Percentiles rank a stretch among this genome's conserved stretches.
phyloP scores from a whole-genome alignment of 2,888 invertebrate genomes.

The Pogonocherus hispidulus region DNA sequence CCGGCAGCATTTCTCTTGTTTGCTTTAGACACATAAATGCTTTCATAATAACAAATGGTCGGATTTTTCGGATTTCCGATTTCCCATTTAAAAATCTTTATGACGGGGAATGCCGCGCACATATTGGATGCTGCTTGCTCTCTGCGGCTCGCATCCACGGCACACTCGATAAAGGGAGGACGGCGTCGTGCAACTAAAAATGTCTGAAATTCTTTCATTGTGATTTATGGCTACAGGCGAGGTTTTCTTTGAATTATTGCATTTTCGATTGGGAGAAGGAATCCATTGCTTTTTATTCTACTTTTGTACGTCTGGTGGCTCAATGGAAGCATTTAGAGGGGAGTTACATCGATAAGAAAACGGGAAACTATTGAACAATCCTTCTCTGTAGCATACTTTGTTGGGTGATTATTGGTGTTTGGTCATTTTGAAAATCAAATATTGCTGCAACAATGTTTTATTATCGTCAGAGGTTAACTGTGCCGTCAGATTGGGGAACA shows the following conservation, averaged over 20 bases:
- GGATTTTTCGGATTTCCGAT: conserved; percentile 50
- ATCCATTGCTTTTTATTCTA: conserved; percentile 16
- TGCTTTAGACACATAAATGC: conserved; percentile 48
- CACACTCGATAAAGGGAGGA: conserved; percentile 13
- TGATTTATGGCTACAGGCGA: conserved; percentile 21
- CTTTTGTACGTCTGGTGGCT: neutral
- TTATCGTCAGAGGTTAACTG: too few species aligned
- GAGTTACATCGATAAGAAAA: neutral
- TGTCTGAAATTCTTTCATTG: conserved; percentile 9
- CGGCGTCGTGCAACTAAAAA: conserved; percentile 21
- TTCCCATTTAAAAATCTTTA: conserved; percentile 48
- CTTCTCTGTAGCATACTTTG: too few species aligned
- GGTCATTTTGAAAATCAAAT: too few species aligned
- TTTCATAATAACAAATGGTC: conserved; percentile 53
- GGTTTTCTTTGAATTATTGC: conserved; percentile 15
- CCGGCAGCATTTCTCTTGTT: conserved; percentile 41
- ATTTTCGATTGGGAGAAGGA: conserved; percentile 15
- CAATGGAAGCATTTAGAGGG: neutral
- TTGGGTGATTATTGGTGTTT: too few species aligned
- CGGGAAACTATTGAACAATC: too few species aligned
- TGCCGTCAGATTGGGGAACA: too few species aligned
- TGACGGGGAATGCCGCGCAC: conserved; percentile 42
- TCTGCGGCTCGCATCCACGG: neutral
- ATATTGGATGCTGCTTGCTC: conserved; percentile 15
- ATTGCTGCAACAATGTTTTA: too few species aligned